Evolutionary conservation across 2,113 vertebrate species (phyloP), one percentile per base, ranked within the genome.

Genomic region (Neodon shergylaensis): DNA sequence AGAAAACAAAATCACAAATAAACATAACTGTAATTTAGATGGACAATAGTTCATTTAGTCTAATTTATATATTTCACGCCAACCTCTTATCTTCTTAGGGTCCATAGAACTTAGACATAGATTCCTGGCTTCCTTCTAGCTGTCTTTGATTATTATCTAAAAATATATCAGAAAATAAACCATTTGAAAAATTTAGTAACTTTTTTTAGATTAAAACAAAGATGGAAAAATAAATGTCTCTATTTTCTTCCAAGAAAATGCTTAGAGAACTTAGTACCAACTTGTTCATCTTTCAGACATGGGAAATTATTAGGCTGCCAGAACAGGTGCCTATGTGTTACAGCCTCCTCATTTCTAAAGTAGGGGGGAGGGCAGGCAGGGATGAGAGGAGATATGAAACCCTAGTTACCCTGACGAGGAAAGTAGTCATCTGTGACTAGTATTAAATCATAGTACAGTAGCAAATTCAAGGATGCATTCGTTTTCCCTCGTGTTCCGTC

Each of bases 181-280:
- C 36, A 76, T 94, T 90, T 86, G n/a, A 22, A 97, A 78, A 91
- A 70, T 5, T 11, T 95, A 92, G 94, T 86, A 82, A 92, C 28
- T 68, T 24, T 90, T 96, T 94, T 94, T 28, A 94, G 44, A 85
- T 90, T 63, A 97, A 95, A 93, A 92, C 44, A 92, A 91, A 73
- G 47, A 88, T 31, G 14, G n/a, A 47, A 65, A 79, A 74, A 39
- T 39, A 72, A 72, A 88, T 42, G 42, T 4, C 6, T 47, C 47
- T 31, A 58, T 92, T 91, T 96, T 86, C 49, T 78, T 33, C 0
- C 74, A 52, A 92, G 78, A 82, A n/a, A 87, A 42, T 49, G 54
- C 52, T 58, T 63, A 72, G 74, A 14, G 17, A 91, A 78, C 0
- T 82, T 70, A 90, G 24, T 63, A 7, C 52, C 28, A 21, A 31